Conservation (phyloP, 2,797 vertebrate species). For the Natrix natrix region DNA sequence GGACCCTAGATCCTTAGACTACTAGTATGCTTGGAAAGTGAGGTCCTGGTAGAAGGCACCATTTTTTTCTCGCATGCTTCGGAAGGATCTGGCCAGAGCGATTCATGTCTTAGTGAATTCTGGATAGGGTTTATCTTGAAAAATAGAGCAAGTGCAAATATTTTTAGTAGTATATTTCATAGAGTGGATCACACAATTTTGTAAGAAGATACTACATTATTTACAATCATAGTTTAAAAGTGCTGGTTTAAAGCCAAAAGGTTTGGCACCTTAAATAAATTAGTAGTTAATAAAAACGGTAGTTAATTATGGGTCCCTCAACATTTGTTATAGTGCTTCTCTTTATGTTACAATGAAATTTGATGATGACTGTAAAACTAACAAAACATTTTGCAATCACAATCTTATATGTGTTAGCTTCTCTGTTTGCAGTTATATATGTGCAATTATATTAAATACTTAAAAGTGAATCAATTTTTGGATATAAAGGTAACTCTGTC, state of each 20-base stretch:
- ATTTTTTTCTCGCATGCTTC: not conserved
- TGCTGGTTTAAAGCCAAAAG: not conserved
- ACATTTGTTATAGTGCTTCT: not conserved
- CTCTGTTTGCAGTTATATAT: constrained; percentile 27
- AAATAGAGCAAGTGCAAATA: not conserved
- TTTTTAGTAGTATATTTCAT: not conserved
- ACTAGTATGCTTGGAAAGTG: not conserved
- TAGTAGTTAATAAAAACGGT: not conserved
- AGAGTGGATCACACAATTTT: not conserved
- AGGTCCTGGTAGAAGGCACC: not conserved
- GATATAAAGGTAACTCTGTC: not conserved
- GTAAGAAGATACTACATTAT: not conserved
- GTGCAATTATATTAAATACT: constrained; percentile 49
- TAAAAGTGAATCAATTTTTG: constrained; percentile 44
- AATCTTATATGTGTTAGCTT: constrained; percentile 20
- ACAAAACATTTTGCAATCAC: not conserved
- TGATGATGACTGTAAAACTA: not conserved
- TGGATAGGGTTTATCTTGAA: not conserved
- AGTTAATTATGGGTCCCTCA: not conserved
- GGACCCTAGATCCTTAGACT: not conserved
- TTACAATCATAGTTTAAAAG: not conserved
- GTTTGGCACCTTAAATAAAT: not conserved
- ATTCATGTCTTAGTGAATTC: not conserved
- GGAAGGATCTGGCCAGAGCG: not conserved
- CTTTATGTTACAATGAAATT: not conserved